These are phyloP conservation scores for Amphiprion ocellaris DNA, from an alignment of 2,113 vertebrate species.

Conservation along the genomic window DNA sequence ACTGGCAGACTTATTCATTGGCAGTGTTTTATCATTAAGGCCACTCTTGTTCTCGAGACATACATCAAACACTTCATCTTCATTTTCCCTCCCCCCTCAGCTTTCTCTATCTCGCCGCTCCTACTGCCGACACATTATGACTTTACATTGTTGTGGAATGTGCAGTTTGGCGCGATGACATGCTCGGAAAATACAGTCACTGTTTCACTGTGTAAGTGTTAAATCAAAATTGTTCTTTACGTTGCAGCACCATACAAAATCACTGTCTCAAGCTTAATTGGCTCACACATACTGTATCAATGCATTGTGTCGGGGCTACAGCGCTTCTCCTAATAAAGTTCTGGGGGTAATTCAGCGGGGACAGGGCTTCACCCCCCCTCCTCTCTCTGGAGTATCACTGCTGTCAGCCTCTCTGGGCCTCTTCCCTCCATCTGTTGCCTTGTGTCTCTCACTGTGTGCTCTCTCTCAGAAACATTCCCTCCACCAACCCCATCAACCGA, in stretches of 20 bases:
- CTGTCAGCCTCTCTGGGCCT: slow-evolving; percentile 41
- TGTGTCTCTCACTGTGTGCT: slow-evolving; percentile 63
- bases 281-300: slow-evolving; percentile 5
- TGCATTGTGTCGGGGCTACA: neutral
- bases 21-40: slow-evolving; percentile 71
- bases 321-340: slow-evolving; percentile 30
- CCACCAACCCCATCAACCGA: slow-evolving; percentile 9
- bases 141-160: neutral
- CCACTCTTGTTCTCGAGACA: slow-evolving; percentile 65
- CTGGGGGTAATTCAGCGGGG: slow-evolving; percentile 27
- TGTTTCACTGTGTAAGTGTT: slow-evolving; percentile 5
- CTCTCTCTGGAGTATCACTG: slow-evolving; percentile 44
- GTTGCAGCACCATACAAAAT: slow-evolving; percentile 4
- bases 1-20: slow-evolving; percentile 68
- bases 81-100: slow-evolving; percentile 36
- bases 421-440: slow-evolving; percentile 74
- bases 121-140: slow-evolving; percentile 14
- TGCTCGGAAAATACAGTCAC: neutral
- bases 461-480: slow-evolving; percentile 54
- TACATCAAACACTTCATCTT: slow-evolving; percentile 68
- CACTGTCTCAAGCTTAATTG: slow-evolving; percentile 2
- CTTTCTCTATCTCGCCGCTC: slow-evolving; percentile 17
- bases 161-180: slow-evolving; percentile 9
- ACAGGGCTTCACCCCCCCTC: slow-evolving; percentile 5
- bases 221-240: slow-evolving; percentile 17